Evolutionary conservation across 2,797 vertebrate species (phyloP), one percentile per base, ranked within the genome.

Genomic region (Lacerta bilineata): DNA sequence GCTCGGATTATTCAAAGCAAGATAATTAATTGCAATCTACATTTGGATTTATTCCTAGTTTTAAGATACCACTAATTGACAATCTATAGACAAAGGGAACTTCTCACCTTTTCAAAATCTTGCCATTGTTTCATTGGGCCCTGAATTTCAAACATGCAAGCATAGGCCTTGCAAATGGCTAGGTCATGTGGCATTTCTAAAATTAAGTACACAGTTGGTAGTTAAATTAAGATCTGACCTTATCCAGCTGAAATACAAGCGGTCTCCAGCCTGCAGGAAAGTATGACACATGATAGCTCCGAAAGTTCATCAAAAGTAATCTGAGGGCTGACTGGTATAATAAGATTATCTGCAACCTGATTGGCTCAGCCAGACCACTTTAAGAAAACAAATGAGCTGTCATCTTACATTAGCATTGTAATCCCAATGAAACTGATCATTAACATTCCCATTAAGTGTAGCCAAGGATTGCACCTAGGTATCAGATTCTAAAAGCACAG

Each of bases 161-260:
- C 96, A 96, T 78, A 93, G 88, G 87, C 66, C 89, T 88, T 90
- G 93, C 85, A 93, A 96, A 94, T 92, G 90, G 95, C 94, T 91
- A 92, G 94, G 95, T 96, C 95, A 95, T 96, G 96, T 96, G 95
- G 95, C 94, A 90, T 89, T 96, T 96, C 97, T 97, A 97, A 97
- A 97, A 97, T 97, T 97, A 97, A 97, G 94, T 90, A 95, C n/a
- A 39, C 96, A 97, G 95, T 97, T 97, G 97, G 96, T 97, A 93
- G 95, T 96, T 98, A 98, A 98, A 97, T 98, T 98, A 98, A 98
- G 98, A 95, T 46, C 90, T 98, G 98, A 97, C 97, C 98, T 97
- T 96, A 96, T 97, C 95, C 94, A 96, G 95, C 95, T 94, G 96
- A 95, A 96, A 96, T 93, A 94, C 92, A 94, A 97, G 94, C 84